These are phyloP conservation scores for Neofelis nebulosa DNA, from an alignment of 2,113 vertebrate species.

Conservation along the genomic window DNA sequence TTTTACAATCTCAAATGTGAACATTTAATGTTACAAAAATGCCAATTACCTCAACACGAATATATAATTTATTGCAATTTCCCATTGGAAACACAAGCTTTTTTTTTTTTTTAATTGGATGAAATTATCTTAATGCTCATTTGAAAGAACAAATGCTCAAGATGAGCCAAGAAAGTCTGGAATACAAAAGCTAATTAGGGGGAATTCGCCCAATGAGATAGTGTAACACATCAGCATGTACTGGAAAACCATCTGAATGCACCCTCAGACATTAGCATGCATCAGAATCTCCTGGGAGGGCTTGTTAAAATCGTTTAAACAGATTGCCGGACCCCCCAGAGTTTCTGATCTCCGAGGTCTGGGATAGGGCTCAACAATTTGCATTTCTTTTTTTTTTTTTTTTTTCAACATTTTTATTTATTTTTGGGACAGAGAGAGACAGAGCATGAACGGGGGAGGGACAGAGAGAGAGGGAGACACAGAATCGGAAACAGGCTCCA, in stretches of 20 bases:
- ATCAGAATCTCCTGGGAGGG: background rate
- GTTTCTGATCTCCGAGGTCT: background rate
- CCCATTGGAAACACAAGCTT: background rate
- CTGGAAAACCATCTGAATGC: background rate
- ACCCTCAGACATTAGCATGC: background rate
- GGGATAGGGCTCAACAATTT: background rate
- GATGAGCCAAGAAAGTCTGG: background rate
- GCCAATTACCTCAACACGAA: conserved; percentile 1
- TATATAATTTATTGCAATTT: conserved; percentile 1
- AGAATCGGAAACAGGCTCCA: no score
- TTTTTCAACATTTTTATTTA: no score
- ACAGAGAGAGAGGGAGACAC: no score
- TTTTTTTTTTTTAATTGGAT: background rate
- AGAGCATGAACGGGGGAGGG: no score
- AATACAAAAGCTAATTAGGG: background rate
- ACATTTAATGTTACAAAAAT: background rate
- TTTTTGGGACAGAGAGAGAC: no score
- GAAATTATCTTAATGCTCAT: background rate
- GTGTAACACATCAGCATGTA: no score
- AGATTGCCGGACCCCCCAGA: background rate
- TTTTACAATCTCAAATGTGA: conserved; percentile 18
- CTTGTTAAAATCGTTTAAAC: background rate
- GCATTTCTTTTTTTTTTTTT: no score
- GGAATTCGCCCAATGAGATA: background rate
- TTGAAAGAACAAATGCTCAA: background rate